These are phyloP conservation scores for Dynastes hyllus DNA, from an alignment of 2,888 invertebrate species.

Conservation along the genomic window DNA sequence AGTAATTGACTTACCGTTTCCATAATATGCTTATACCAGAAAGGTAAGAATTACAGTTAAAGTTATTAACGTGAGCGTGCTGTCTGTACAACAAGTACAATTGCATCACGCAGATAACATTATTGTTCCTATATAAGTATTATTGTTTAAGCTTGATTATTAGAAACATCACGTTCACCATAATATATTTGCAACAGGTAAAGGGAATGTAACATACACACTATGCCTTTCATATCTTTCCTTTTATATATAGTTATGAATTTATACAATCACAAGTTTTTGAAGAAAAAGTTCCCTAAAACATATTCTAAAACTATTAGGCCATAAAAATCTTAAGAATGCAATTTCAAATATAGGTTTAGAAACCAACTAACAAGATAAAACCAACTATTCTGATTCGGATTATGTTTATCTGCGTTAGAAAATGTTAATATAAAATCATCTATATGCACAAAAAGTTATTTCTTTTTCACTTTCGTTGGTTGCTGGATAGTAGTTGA, in stretches of 20 bases:
- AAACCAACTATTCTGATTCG: background rate
- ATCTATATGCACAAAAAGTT: background rate
- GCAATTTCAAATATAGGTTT: background rate
- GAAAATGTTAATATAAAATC: background rate
- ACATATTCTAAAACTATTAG: too few relatives aligned
- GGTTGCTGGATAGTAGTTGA: background rate
- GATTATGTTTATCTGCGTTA: background rate
- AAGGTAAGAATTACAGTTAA: constrained; percentile 22
- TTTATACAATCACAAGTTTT: too few relatives aligned
- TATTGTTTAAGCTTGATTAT: constrained; percentile 3
- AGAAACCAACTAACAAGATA: background rate
- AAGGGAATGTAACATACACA: too few relatives aligned
- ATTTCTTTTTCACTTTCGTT: background rate
- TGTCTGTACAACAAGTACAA: background rate
- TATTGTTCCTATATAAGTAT: background rate
- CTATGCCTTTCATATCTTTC: too few relatives aligned
- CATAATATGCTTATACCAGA: constrained; percentile 3
- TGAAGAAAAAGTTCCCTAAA: too few relatives aligned
- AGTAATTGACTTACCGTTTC: background rate
- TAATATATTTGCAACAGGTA: too few relatives aligned
- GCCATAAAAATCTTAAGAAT: too few relatives aligned
- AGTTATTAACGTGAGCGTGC: constrained; percentile 18
- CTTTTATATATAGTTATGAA: too few relatives aligned
- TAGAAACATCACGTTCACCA: background rate
- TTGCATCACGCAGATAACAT: constrained; percentile 21